These are phyloP conservation scores for Gibbula magus DNA, from an alignment of 2,888 invertebrate genomes.

Conservation along the genomic window DNA sequence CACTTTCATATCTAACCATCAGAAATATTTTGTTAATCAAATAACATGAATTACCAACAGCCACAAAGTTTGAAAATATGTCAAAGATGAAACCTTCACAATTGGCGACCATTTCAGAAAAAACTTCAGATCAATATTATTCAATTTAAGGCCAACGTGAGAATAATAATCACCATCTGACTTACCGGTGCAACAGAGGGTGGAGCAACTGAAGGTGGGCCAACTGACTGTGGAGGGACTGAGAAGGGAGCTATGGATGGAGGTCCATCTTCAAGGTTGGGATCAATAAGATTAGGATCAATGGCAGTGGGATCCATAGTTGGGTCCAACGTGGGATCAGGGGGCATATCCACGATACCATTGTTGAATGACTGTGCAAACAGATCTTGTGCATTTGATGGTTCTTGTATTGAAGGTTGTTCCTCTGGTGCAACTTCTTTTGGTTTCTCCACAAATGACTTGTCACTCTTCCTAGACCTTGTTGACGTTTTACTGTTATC, in stretches of 20 bases:
- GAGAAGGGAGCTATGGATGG: slow-evolving; percentile 69
- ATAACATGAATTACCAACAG: no score
- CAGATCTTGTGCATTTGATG: slow-evolving; percentile 65
- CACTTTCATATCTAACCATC: no score
- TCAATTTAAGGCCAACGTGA: no score
- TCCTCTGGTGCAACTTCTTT: slow-evolving; percentile 25
- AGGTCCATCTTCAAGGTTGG: slow-evolving; percentile 62
- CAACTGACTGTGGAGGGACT: slow-evolving; percentile 60
- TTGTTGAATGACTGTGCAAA: slow-evolving; percentile 60
- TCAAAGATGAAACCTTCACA: no score
- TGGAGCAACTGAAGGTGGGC: slow-evolving; percentile 62
- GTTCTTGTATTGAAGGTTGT: slow-evolving; percentile 26
- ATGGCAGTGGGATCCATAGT: slow-evolving; percentile 38
- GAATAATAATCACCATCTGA: background rate
- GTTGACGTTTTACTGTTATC: slow-evolving; percentile 42
- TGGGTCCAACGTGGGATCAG: slow-evolving; percentile 57
- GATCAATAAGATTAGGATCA: slow-evolving; percentile 36
- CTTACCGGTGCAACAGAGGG: slow-evolving; percentile 60
- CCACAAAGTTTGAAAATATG: no score
- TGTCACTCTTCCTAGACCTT: slow-evolving; percentile 40
- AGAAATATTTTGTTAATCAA: no score
- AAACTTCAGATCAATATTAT: no score
- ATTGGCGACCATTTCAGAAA: no score
- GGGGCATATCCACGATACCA: slow-evolving; percentile 59
- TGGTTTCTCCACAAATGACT: slow-evolving; percentile 32